Percentiles rank a stretch among this genome's conserved stretches.
These are phyloP conservation scores for Drosophila limbata DNA, from an alignment of 2,888 invertebrate genomes.

Conservation along the genomic window DNA sequence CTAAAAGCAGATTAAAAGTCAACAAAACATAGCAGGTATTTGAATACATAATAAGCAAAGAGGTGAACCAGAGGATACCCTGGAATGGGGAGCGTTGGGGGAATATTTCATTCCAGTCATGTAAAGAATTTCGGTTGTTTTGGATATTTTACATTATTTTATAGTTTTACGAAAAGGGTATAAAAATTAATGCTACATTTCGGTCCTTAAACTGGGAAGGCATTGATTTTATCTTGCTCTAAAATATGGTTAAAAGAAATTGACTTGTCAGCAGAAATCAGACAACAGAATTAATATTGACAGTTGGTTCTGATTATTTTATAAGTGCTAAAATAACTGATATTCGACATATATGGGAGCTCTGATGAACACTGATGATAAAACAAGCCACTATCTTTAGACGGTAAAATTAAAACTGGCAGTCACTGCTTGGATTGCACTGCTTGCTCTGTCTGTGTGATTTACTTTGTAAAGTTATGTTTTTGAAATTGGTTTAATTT, in stretches of 20 bases:
- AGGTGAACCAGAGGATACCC: background rate
- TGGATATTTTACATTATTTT: background rate
- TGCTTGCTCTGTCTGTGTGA: background rate
- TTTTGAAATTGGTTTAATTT: background rate
- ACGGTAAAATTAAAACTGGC: background rate
- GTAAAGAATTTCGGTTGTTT: no score
- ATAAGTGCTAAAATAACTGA: background rate
- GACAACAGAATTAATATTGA: background rate
- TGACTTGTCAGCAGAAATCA: background rate
- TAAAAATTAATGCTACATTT: no score
- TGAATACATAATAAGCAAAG: no score
- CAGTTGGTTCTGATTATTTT: background rate
- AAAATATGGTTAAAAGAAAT: no score
- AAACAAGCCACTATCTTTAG: background rate
- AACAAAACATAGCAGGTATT: background rate
- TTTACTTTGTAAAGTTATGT: background rate
- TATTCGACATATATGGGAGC: background rate
- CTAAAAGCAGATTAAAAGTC: constrained; percentile 19
- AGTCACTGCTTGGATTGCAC: background rate
- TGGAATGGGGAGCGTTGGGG: background rate
- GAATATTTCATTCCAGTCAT: no score
- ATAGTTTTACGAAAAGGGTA: no score
- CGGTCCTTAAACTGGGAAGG: no score
- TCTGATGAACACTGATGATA: background rate
- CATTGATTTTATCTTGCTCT: no score